These are phyloP conservation scores for Pterois miles DNA, from an alignment of 2,797 vertebrate genomes.

Conservation along the genomic window DNA sequence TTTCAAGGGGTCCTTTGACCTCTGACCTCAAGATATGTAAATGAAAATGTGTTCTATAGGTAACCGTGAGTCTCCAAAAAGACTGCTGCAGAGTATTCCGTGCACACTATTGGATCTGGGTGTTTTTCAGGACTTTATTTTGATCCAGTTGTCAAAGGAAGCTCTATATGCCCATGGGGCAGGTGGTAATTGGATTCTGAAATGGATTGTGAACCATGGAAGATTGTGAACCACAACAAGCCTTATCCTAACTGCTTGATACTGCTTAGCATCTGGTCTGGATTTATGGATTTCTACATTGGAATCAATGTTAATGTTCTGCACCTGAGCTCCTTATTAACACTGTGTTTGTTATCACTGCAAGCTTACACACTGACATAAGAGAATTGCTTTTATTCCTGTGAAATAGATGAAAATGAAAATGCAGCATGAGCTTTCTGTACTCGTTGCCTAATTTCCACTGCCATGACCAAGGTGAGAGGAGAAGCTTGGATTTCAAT, in stretches of 20 bases:
- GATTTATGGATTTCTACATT: slow-evolving; percentile 13
- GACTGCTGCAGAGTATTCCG: background rate
- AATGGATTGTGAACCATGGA: slow-evolving; percentile 24
- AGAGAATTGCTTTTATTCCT: background rate
- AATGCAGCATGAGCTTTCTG: background rate
- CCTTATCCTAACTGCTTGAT: background rate
- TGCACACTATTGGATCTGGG: slow-evolving; percentile 13
- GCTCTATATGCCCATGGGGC: background rate
- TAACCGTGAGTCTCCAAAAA: background rate
- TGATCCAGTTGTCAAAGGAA: slow-evolving; percentile 16
- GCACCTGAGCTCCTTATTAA: background rate
- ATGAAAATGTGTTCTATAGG: no score
- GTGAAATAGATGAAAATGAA: slow-evolving; percentile 16
- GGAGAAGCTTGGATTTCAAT: slow-evolving; percentile 39
- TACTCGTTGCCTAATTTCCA: slow-evolving; percentile 11
- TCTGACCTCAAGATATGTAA: no score
- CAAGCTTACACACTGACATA: background rate
- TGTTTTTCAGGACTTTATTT: slow-evolving; percentile 25
- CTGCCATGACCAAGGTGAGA: slow-evolving; percentile 30
- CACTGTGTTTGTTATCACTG: background rate
- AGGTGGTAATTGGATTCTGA: slow-evolving; percentile 26
- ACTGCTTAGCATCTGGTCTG: background rate
- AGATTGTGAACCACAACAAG: slow-evolving; percentile 9
- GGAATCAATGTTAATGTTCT: slow-evolving; percentile 15
- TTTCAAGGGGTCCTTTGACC: no score